phyloP scores from a whole-genome alignment of 2,888 invertebrate species.

The Pandemis corylana region DNA sequence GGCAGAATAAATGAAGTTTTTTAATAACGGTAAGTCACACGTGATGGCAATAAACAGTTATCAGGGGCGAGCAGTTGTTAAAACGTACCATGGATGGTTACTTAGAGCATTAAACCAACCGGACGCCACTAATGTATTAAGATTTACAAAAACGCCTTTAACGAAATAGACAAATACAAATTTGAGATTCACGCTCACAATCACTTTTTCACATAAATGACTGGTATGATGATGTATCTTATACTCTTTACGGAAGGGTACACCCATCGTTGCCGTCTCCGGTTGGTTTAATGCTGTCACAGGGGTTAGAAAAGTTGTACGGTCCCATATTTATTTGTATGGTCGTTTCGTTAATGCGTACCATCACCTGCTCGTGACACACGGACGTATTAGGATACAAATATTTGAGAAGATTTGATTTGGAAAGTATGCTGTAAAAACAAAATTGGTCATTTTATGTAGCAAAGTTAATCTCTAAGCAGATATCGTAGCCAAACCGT shows the following conservation, averaged over 20 bases:
- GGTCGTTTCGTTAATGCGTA: constrained; percentile 44
- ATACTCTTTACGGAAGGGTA: not conserved
- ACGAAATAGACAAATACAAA: not conserved
- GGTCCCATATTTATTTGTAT: constrained; percentile 51
- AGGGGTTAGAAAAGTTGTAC: constrained; percentile 30
- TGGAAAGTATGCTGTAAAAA: not conserved
- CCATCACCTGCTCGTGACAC: constrained; percentile 27
- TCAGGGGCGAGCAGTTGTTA: constrained; percentile 41
- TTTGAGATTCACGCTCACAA: no score
- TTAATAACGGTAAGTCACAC: constrained; percentile 26
- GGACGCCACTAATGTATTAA: not conserved
- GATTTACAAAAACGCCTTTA: not conserved
- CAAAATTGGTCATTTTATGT: not conserved
- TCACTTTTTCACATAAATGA: no score
- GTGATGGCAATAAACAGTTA: constrained; percentile 39
- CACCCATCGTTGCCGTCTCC: not conserved
- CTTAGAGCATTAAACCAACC: not conserved
- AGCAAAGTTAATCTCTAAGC: no score
- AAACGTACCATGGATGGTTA: constrained; percentile 11
- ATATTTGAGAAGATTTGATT: not conserved
- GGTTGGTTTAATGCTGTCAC: not conserved
- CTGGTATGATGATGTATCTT: no score
- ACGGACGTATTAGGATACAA: constrained; percentile 4
- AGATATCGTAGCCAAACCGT: no score
- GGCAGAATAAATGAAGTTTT: constrained; percentile 20